Conservation (phyloP, 2,797 vertebrate genomes). For the Ficedula albicollis region DNA sequence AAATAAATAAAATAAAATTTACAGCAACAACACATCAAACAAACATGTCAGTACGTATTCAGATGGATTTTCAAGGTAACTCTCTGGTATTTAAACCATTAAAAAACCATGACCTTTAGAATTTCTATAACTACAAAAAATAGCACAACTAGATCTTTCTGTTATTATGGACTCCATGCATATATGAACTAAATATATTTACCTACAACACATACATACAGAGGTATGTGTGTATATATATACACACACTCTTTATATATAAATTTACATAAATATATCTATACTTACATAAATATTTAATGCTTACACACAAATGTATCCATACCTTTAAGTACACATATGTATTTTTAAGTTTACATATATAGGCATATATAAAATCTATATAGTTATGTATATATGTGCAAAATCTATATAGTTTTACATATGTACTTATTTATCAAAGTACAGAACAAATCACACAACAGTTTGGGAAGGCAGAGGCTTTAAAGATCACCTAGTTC, state of each 20-base stretch:
- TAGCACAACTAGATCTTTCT: not conserved
- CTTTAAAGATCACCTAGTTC: not conserved
- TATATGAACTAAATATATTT: not conserved
- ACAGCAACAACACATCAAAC: not conserved
- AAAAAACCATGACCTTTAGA: not conserved
- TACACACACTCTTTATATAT: too few relatives aligned
- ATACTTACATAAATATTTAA: not conserved
- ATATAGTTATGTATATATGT: not conserved
- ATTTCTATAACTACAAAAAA: not conserved
- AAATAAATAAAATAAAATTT: not conserved
- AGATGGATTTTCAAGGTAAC: not conserved
- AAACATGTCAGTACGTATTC: not conserved
- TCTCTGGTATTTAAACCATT: not conserved
- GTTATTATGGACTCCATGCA: not conserved
- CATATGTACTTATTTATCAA: not conserved
- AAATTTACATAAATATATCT: not conserved
- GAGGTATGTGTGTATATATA: fast-evolving
- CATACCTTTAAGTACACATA: not conserved
- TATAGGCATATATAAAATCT: not conserved
- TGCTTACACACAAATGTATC: not conserved
- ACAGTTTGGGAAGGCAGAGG: not conserved
- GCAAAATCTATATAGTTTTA: not conserved
- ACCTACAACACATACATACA: not conserved
- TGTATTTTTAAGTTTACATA: not conserved
- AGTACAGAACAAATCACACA: not conserved